Percentiles rank a stretch among this genome's conserved stretches.
Conservation (phyloP, 2,888 invertebrate genomes). For the Drosophila formosana region DNA sequence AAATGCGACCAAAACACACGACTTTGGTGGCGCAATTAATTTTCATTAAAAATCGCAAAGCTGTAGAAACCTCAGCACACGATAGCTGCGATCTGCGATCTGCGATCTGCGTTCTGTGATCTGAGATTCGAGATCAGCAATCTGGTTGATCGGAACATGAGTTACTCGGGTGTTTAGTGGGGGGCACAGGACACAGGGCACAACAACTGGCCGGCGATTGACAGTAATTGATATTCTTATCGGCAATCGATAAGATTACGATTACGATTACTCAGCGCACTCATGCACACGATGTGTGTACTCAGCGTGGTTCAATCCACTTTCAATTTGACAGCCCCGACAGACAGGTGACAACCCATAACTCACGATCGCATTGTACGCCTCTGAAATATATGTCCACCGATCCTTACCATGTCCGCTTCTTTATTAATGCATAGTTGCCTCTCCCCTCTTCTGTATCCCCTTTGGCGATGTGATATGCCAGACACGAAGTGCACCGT, state of each 20-base stretch:
- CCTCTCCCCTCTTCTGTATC: slow-evolving; percentile 9
- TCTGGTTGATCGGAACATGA: slow-evolving; percentile 37
- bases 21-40: slow-evolving; percentile 81
- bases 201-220: slow-evolving; percentile 46
- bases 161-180: slow-evolving; percentile 31
- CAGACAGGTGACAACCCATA: slow-evolving; percentile 85
- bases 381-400: slow-evolving; percentile 34
- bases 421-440: slow-evolving; percentile 68
- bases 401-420: slow-evolving; percentile 77
- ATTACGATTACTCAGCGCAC: slow-evolving; percentile 77
- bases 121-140: neutral
- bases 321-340: slow-evolving; percentile 85
- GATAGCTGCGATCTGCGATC: slow-evolving; percentile 1
- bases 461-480: slow-evolving; percentile 37
- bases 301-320: slow-evolving; percentile 81
- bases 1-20: slow-evolving; percentile 77
- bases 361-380: slow-evolving; percentile 74
- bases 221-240: slow-evolving; percentile 85
- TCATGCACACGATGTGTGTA: slow-evolving; percentile 12
- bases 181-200: slow-evolving; percentile 19
- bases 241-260: slow-evolving; percentile 83
- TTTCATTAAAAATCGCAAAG: slow-evolving; percentile 70
- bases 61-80: slow-evolving; percentile 14
- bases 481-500: slow-evolving; percentile 70
- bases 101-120: slow-evolving; percentile 12